Percentiles rank a stretch among this genome's conserved stretches.
Evolutionary conservation across 2,888 invertebrate species (phyloP).

Genomic region (Nemotelus nigrinus): DNA sequence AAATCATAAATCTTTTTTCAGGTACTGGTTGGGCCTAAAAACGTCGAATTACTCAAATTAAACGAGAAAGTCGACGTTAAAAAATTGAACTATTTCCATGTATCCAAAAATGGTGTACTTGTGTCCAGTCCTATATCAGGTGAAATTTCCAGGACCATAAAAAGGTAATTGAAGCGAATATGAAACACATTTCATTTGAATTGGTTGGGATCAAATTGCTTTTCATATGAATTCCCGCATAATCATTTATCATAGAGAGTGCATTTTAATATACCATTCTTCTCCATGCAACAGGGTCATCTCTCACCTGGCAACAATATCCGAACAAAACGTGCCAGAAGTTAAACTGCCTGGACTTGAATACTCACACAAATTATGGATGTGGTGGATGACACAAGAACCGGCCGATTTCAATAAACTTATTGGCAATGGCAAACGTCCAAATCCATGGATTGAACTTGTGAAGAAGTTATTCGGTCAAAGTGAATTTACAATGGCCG

Average conservation of each 20-base stretch:
- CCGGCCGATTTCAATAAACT: constrained; percentile 70
- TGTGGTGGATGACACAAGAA: constrained; percentile 80
- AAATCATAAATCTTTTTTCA: constrained; percentile 33
- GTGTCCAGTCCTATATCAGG: constrained; percentile 75
- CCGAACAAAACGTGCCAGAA: constrained; percentile 58
- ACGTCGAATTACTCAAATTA: constrained; percentile 68
- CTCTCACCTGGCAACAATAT: constrained; percentile 63
- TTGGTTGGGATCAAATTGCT: no score
- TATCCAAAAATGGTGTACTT: constrained; percentile 78
- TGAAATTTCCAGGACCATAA: constrained; percentile 74
- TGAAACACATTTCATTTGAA: no score
- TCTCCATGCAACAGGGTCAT: constrained; percentile 58
- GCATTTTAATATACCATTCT: neutral
- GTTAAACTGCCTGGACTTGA: constrained; percentile 58
- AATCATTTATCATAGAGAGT: no score
- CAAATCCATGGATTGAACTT: constrained; percentile 68
- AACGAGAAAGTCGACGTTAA: constrained; percentile 72
- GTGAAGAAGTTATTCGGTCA: constrained; percentile 71
- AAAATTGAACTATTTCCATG: constrained; percentile 78
- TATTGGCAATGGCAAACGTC: constrained; percentile 72
- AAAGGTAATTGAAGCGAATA: constrained; percentile 62
- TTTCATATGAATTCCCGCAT: no score
- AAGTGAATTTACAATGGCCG: constrained; percentile 74
- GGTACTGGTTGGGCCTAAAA: constrained; percentile 65
- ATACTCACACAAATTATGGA: constrained; percentile 75